Conservation (phyloP, 2,797 vertebrate species). For the Poecile montanus region DNA sequence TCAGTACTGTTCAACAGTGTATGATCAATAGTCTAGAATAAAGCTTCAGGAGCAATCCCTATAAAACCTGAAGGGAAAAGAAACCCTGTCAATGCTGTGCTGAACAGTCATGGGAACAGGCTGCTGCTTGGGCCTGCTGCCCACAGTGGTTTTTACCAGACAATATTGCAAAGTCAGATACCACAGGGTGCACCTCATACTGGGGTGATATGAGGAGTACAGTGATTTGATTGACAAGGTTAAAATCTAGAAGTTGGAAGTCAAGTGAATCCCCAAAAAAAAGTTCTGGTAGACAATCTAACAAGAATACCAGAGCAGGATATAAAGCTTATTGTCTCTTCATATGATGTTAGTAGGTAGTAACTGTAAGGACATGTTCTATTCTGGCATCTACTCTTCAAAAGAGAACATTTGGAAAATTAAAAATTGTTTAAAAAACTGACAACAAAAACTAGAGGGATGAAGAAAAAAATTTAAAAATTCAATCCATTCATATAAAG, state of each 20-base stretch:
- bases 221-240: neutral
- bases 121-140: neutral
- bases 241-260: neutral
- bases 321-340: neutral
- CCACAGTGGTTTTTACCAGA: neutral
- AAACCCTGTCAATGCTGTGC: neutral
- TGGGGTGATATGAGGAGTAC: neutral
- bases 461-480: neutral
- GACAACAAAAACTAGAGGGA: neutral
- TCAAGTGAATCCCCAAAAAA: neutral
- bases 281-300: neutral
- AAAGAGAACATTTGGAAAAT: neutral
- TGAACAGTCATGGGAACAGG: neutral
- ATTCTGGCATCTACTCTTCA: neutral
- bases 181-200: neutral
- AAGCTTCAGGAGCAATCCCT: neutral
- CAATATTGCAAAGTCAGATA: neutral
- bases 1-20: neutral
- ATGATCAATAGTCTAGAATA: neutral
- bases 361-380: neutral
- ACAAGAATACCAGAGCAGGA: neutral
- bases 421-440: neutral
- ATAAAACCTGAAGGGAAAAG: neutral
- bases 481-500: neutral
- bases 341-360: neutral